A percentile compares a stretch with the other conserved stretches of the same genome.
Conservation (phyloP, 2,888 invertebrate genomes). For the Lithophane leautieri region DNA sequence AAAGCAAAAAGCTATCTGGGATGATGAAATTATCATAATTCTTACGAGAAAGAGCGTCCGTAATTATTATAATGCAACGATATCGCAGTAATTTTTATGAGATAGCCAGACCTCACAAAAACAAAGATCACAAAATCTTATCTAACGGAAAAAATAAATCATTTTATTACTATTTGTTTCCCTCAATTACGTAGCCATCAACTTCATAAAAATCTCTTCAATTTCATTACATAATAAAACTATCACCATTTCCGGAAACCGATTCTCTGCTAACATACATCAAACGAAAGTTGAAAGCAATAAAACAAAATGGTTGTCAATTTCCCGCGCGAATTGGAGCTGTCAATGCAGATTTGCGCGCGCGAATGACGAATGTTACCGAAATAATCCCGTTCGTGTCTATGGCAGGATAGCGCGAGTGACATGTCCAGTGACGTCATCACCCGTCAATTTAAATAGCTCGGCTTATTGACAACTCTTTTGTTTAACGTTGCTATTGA, state of each 20-base stretch:
- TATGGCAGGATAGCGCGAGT: slow-evolving; percentile 60
- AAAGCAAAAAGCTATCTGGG: not conserved
- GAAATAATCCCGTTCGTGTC: slow-evolving; percentile 65
- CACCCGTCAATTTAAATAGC: slow-evolving; percentile 49
- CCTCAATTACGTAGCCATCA: slow-evolving; percentile 21
- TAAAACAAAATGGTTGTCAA: slow-evolving; percentile 65
- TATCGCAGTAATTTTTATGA: slow-evolving; percentile 9
- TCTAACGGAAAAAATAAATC: slow-evolving; percentile 37
- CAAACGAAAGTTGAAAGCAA: slow-evolving; percentile 59
- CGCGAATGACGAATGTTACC: slow-evolving; percentile 65
- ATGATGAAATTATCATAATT: slow-evolving; percentile 9
- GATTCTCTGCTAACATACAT: slow-evolving; percentile 43
- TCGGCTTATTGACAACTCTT: slow-evolving; percentile 43
- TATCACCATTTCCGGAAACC: slow-evolving; percentile 52
- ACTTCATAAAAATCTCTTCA: slow-evolving; percentile 21
- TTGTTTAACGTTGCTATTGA: slow-evolving; percentile 48
- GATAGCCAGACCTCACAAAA: not conserved
- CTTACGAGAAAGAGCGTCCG: not conserved
- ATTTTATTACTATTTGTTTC: slow-evolving; percentile 30
- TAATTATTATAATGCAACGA: not conserved
- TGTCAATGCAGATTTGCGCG: slow-evolving; percentile 68
- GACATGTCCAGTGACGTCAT: slow-evolving; percentile 58
- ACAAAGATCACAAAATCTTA: not conserved
- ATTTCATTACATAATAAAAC: slow-evolving; percentile 55
- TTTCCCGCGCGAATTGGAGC: slow-evolving; percentile 60